phyloP scores from a whole-genome alignment of 2,797 vertebrate species.

The Anolis apletophallus region DNA sequence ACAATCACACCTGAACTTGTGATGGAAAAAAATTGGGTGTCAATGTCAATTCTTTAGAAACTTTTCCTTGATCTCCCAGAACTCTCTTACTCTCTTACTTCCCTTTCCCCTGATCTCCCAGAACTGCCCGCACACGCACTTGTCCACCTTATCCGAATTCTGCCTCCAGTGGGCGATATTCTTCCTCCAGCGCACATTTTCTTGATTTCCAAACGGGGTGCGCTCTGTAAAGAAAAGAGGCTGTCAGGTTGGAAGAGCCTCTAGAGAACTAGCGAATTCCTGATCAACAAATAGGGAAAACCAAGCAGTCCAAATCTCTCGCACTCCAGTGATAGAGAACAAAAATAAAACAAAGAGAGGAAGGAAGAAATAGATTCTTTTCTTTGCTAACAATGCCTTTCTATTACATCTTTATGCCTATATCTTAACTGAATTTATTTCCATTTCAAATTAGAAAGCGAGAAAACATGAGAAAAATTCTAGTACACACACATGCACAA shows the following conservation, averaged over 20 bases:
- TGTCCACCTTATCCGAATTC: constrained; percentile 89
- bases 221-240: constrained; percentile 79
- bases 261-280: constrained; percentile 80
- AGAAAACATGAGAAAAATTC: too few species aligned
- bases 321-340: not conserved
- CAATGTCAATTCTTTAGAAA: not conserved
- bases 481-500: too few species aligned
- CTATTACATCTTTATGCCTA: not conserved
- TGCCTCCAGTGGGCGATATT: constrained; percentile 91
- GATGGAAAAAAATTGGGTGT: not conserved
- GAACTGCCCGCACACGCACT: constrained; percentile 77
- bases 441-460: too few species aligned
- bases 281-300: not conserved
- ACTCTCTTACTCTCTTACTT: too few species aligned
- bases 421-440: not conserved
- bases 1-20: too few species aligned
- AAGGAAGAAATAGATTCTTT: not conserved
- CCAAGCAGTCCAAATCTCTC: not conserved
- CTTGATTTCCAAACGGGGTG: constrained; percentile 89
- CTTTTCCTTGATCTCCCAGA: not conserved
- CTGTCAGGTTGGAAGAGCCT: constrained; percentile 39
- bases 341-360: too few species aligned
- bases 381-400: not conserved
- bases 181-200: constrained; percentile 94
- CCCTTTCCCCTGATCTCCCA: not conserved